Conservation (phyloP, 2,113 vertebrate genomes). For the Pampusana beccarii region DNA sequence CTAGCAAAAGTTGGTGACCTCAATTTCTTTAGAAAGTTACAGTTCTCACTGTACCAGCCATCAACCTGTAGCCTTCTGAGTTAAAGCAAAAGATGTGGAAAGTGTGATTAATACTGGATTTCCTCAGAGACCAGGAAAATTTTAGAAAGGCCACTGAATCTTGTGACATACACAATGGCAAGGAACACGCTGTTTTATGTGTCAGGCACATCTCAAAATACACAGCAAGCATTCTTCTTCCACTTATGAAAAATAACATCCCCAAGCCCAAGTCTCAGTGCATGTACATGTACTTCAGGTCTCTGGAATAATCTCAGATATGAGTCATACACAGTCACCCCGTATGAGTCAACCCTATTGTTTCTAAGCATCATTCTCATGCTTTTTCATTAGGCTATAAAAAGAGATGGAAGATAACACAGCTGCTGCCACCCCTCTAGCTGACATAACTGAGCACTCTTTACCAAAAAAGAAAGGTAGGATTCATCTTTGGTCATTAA, state of each 20-base stretch:
- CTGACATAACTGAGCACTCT: background rate
- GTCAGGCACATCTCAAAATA: background rate
- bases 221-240: background rate
- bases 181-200: background rate
- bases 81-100: background rate
- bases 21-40: background rate
- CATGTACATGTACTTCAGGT: background rate
- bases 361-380: background rate
- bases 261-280: background rate
- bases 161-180: background rate
- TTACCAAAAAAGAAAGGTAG: background rate
- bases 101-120: background rate
- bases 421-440: background rate
- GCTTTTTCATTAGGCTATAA: slow-evolving; percentile 8
- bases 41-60: background rate
- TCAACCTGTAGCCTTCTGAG: background rate
- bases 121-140: background rate
- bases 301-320: background rate
- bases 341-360: slow-evolving; percentile 27
- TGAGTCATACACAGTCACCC: slow-evolving; percentile 22
- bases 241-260: background rate
- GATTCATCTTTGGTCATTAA: background rate
- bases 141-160: background rate
- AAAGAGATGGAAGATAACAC: background rate
- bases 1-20: background rate